Evolutionary conservation across 2,797 vertebrate species (phyloP), one percentile per base, ranked within the genome.

Genomic region (Fistularia tabacaria): DNA sequence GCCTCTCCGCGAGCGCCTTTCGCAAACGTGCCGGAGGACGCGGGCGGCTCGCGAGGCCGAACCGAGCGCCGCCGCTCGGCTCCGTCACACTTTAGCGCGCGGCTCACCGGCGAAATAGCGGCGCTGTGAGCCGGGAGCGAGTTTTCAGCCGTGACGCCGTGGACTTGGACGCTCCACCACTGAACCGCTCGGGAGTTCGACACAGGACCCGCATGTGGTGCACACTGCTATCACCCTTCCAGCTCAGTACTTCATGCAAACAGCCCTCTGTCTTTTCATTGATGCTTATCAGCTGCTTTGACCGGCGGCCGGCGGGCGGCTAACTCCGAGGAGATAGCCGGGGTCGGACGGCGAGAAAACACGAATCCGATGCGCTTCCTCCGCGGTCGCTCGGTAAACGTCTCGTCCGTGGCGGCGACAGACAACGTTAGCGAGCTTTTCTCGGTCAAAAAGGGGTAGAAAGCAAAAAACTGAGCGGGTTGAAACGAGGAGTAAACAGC

Each of bases 231-330:
- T 81, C 73, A 10, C 73, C 81, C 81, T 88, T 85, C 78, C 80
- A 77, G 80, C 67, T 79, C 57, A 73, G 73, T 80, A 83, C 60
- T 66, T 69, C 88, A 89, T 90, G 89, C 87, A 88, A 79, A 88
- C 58, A 83, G 73, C 84, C 74, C 77, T 83, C 82, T 87, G 88
- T 91, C 90, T 90, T 90, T 88, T 90, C 90, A 90, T 91, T 85
- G 89, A 83, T 91, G 90, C 87, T 90, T 89, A 85, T 84, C 79
- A 75, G 76, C 80, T 77, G 65, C 78, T 78, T 73, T 46, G 60
- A 69, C 52, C 38, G 59, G 63, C 57, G 50, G 51, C 54, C 46
- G 75, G 9, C 43, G 11, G 4, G 7, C 56, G 53, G 69, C 59
- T 51, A 77, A 7, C 36, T 36, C 11, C 14, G 37, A 47, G 45